A percentile compares a stretch with the other conserved stretches of the same genome.
These are phyloP conservation scores for Drosophila ficusphila DNA, from an alignment of 1,140 invertebrate species.

Conservation along the genomic window DNA sequence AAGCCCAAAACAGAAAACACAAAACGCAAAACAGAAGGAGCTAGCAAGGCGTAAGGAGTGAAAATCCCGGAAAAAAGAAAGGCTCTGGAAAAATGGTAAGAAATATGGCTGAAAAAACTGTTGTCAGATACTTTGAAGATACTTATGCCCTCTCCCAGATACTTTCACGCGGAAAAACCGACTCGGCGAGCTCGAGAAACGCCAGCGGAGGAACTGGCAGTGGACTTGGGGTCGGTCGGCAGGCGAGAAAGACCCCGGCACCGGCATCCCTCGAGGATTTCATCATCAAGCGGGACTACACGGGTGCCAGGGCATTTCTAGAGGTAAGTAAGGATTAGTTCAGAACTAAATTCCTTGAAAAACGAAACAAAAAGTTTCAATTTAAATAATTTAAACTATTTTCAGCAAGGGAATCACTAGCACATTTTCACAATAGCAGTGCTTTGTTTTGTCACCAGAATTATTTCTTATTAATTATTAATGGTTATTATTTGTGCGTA, in stretches of 20 bases:
- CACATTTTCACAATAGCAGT: too few species aligned
- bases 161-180: slow-evolving; percentile 89
- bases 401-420: too few species aligned
- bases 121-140: slow-evolving; percentile 35
- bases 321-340: slow-evolving; percentile 86
- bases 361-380: too few species aligned
- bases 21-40: slow-evolving; percentile 23
- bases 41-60: slow-evolving; percentile 6
- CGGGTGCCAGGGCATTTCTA: slow-evolving; percentile 95
- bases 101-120: slow-evolving; percentile 45
- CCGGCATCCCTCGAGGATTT: slow-evolving; percentile 96
- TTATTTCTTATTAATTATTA: too few species aligned
- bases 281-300: slow-evolving; percentile 94
- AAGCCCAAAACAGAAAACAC: slow-evolving; percentile 21
- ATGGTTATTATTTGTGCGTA: too few species aligned
- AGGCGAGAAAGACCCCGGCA: slow-evolving; percentile 74
- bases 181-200: slow-evolving; percentile 85
- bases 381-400: too few species aligned
- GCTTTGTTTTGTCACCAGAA: too few species aligned
- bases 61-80: slow-evolving; percentile 18
- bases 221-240: slow-evolving; percentile 66
- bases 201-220: slow-evolving; percentile 55
- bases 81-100: slow-evolving; percentile 62
- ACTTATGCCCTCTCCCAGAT: slow-evolving; percentile 85
- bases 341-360: neutral